These are phyloP conservation scores for Calephelis virginiensis DNA, from an alignment of 1,140 invertebrate genomes.

Conservation along the genomic window DNA sequence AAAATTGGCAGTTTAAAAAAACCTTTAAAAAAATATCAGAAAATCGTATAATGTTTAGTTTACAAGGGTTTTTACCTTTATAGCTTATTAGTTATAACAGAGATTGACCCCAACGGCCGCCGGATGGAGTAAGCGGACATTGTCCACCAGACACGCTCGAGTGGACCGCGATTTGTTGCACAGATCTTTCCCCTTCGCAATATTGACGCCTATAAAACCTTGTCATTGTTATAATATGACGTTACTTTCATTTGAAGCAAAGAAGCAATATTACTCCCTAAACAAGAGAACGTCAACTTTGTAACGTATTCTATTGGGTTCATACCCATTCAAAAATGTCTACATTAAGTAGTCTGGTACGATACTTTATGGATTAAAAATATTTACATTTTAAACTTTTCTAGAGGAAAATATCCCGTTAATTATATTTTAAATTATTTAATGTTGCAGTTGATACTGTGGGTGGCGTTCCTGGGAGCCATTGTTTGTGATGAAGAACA, in stretches of 20 bases:
- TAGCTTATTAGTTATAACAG: slow-evolving; percentile 43
- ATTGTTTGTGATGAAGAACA: slow-evolving; percentile 46
- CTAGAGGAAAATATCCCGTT: neutral
- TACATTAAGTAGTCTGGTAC: slow-evolving; percentile 61
- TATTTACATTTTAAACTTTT: neutral
- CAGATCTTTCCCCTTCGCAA: slow-evolving; percentile 76
- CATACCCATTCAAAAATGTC: slow-evolving; percentile 65
- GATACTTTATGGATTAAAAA: slow-evolving; percentile 24
- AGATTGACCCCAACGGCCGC: slow-evolving; percentile 42
- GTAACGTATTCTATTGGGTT: slow-evolving; percentile 52
- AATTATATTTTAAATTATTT: slow-evolving; percentile 4
- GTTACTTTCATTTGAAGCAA: slow-evolving; percentile 71
- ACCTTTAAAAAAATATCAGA: no score
- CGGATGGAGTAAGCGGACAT: slow-evolving; percentile 73
- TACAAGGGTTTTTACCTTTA: slow-evolving; percentile 8
- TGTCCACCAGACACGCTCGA: slow-evolving; percentile 66
- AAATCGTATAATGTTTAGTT: no score
- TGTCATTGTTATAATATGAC: slow-evolving; percentile 70
- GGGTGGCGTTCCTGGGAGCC: slow-evolving; percentile 58
- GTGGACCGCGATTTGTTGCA: slow-evolving; percentile 63
- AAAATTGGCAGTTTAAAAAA: no score
- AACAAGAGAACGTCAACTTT: slow-evolving; percentile 28
- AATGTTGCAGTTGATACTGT: slow-evolving; percentile 61
- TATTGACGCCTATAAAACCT: slow-evolving; percentile 76
- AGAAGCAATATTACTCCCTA: slow-evolving; percentile 48